Base-by-base conservation (phyloP, 2,797 vertebrate species). In the Lateolabrax maculatus region DNA sequence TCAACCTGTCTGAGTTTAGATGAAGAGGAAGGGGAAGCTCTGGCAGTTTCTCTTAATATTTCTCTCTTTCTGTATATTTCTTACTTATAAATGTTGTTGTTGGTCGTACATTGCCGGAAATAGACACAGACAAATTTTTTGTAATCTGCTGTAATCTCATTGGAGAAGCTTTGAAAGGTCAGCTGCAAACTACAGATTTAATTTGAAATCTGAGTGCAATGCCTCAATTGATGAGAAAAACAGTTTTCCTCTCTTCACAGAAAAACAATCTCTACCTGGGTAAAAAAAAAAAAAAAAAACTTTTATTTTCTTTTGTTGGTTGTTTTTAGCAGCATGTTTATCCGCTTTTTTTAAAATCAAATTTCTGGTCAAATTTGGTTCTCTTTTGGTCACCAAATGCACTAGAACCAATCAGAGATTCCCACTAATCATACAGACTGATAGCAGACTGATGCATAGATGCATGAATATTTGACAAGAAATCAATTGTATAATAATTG, bases 101-200 rank as follows among this genome's bases (percentile, higher is more conserved):
- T 8, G 5, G 66, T 43, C 7, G 2, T 34, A 12, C 10, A 11
- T 75, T 51, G 77, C 60, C 52, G 39, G 64, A 78, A 80, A 83
- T 25, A 18, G 66, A 83, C 56, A 10, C 52, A 72, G 67, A 80
- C 43, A 8, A 25, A 36, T 71, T 79, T 34, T 84, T 57, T 57
- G 53, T 79, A 81, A 80, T 77, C 49, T 72, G 34, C 69, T 65
- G 15, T 84, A 84, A 90, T 85, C 79, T 84, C 79, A 83, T 86
- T 80, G 25, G 63, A 25, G 55, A 21, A 68, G 60, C 44, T 90
- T 71, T 86, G 44, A 83, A 89, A 84, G 80, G 85, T 90, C 85
- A 67, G 52, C 57, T 9, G 65, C 55, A 71, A 81, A 80, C 77
- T 53, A 39, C 62, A 77, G 63, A 83, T 84, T 81, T 74, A 23